Conservation (phyloP, 2,797 vertebrate species). For the Sebastes umbrosus region DNA sequence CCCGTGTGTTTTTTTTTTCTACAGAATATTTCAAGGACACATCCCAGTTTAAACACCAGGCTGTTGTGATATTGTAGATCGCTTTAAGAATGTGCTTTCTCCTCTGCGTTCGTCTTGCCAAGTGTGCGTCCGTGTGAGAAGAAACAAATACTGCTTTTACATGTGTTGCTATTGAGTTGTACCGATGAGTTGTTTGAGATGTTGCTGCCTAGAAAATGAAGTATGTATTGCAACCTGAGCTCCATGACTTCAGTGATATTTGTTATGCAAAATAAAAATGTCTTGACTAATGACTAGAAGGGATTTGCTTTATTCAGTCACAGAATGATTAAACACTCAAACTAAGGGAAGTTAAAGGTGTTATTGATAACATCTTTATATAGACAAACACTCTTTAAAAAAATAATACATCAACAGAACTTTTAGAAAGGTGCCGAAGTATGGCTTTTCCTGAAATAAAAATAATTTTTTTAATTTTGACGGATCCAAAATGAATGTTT, state of each 20-base stretch:
- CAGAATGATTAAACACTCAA: not conserved
- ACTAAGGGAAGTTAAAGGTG: not conserved
- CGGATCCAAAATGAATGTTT: too few relatives aligned
- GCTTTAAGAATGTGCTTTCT: conserved; percentile 80
- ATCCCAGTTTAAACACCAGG: conserved; percentile 70
- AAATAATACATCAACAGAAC: too few relatives aligned
- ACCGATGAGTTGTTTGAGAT: conserved; percentile 67
- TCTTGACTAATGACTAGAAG: conserved; percentile 68
- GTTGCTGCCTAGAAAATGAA: conserved; percentile 79
- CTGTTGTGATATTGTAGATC: conserved; percentile 75
- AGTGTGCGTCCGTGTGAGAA: conserved; percentile 64
- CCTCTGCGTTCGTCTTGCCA: conserved; percentile 62
- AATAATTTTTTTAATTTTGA: too few relatives aligned
- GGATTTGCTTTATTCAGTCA: conserved; percentile 19
- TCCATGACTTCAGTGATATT: conserved; percentile 78
- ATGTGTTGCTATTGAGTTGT: conserved; percentile 65
- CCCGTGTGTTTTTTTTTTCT: conserved; percentile 72
- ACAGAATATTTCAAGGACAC: conserved; percentile 66
- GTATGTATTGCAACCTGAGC: conserved; percentile 77
- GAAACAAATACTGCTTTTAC: conserved; percentile 61
- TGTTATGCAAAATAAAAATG: conserved; percentile 87
- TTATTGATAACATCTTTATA: too few relatives aligned
- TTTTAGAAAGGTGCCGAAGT: too few relatives aligned
- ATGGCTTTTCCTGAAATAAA: too few relatives aligned
- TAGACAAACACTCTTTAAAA: too few relatives aligned